Percentiles rank a stretch among this genome's conserved stretches.
Evolutionary conservation across 2,113 vertebrate genomes (phyloP).

Genomic region (Caranx ignobilis): DNA sequence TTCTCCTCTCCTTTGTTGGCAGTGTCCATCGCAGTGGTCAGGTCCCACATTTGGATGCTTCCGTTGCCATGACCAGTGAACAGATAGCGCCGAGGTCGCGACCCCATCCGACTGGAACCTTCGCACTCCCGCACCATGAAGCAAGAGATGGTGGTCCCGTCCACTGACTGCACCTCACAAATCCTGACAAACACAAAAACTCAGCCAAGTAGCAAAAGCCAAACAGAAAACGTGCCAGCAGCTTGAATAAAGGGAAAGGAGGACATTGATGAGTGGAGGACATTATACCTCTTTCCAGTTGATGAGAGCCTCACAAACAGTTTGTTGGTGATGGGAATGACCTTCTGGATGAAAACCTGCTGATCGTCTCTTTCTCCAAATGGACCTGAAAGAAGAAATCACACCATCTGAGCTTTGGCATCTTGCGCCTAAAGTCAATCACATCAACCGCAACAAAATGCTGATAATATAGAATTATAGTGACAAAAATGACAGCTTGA

Average conservation of each 20-base stretch:
- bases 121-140: constrained; percentile 98
- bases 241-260: background rate
- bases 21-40: constrained; percentile 97
- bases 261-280: background rate
- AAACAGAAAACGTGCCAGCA: background rate
- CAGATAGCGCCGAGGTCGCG: constrained; percentile 93
- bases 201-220: background rate
- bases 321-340: constrained; percentile 97
- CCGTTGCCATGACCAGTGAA: constrained; percentile 97
- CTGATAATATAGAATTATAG: background rate
- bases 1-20: constrained; percentile 92
- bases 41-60: constrained; percentile 99
- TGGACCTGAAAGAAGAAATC: constrained; percentile 85
- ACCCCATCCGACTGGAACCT: constrained; percentile 98
- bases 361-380: constrained; percentile 98
- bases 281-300: constrained; percentile 92
- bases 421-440: background rate
- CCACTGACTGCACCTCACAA: constrained; percentile 97
- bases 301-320: constrained; percentile 97
- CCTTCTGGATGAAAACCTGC: constrained; percentile 98
- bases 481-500: background rate
- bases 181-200: constrained; percentile 84
- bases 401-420: background rate
- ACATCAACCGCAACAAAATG: background rate
- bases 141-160: constrained; percentile 93